Percentiles rank a stretch among this genome's conserved stretches.
phyloP scores from a whole-genome alignment of 2,797 vertebrate species.

The Carapus acus region DNA sequence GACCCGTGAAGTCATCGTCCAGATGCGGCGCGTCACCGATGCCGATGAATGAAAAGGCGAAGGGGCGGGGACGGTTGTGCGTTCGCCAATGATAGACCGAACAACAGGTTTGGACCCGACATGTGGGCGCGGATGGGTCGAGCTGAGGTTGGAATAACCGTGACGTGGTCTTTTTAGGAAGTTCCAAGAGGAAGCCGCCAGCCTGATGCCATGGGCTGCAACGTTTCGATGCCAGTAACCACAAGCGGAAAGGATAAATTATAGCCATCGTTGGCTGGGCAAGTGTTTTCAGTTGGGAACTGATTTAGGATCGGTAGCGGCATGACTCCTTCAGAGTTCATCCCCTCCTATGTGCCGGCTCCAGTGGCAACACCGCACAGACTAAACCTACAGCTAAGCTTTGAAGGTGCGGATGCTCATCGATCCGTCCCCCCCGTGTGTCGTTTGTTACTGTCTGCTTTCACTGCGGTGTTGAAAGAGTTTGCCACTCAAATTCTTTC shows the following conservation, averaged over 20 bases:
- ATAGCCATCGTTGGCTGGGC: slow-evolving; percentile 41
- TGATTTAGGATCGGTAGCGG: slow-evolving; percentile 26
- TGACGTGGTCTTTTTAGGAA: slow-evolving; percentile 51
- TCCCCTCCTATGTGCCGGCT: slow-evolving; percentile 3
- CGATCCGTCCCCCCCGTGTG: no score
- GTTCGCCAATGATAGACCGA: slow-evolving; percentile 20
- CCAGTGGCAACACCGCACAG: background rate
- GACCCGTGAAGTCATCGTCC: slow-evolving; percentile 61
- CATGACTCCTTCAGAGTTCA: background rate
- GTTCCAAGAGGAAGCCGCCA: slow-evolving; percentile 53
- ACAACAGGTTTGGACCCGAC: slow-evolving; percentile 36
- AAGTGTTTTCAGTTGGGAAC: slow-evolving; percentile 40
- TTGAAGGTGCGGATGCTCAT: no score
- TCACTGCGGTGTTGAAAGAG: slow-evolving; percentile 14
- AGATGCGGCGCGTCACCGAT: slow-evolving; percentile 39
- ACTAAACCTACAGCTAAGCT: no score
- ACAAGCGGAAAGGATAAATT: slow-evolving; percentile 55
- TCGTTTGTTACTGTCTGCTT: no score
- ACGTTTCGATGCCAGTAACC: slow-evolving; percentile 52
- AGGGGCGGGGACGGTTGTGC: slow-evolving; percentile 10
- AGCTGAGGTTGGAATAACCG: slow-evolving; percentile 43
- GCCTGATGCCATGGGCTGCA: slow-evolving; percentile 44
- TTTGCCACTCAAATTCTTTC: slow-evolving; percentile 20
- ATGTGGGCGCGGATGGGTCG: slow-evolving; percentile 50
- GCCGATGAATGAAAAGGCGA: slow-evolving; percentile 28